Evolutionary conservation across 2,113 vertebrate species (phyloP).

Genomic region (Drymodes brunneopygia): DNA sequence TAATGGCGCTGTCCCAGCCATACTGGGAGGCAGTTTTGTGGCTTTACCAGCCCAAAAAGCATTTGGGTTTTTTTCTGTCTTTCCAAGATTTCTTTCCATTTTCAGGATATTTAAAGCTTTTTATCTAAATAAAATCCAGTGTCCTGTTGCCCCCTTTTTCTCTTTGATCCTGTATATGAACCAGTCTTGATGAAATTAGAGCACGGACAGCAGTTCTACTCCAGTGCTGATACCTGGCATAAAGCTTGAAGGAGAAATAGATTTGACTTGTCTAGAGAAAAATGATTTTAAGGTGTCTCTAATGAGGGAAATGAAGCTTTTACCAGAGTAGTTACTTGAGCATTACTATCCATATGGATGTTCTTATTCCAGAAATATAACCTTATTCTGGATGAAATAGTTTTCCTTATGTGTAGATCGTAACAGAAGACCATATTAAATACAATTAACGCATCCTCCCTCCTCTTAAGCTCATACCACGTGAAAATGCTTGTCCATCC

Average conservation of each 20-base stretch:
- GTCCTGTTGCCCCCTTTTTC: background rate
- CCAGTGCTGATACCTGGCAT: background rate
- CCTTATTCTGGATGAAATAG: background rate
- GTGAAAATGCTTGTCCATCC: background rate
- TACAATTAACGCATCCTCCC: rapidly evolving
- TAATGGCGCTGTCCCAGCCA: rapidly evolving
- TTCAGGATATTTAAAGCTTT: background rate
- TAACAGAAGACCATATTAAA: background rate
- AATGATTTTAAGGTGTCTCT: background rate
- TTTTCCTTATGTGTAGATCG: background rate
- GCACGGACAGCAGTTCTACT: background rate
- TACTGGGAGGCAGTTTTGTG: background rate
- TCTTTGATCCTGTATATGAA: background rate
- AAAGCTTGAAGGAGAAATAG: background rate
- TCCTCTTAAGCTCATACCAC: background rate
- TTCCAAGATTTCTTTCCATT: background rate
- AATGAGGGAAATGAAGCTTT: background rate
- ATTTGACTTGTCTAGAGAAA: background rate
- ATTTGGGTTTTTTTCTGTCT: background rate
- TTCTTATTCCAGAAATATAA: background rate
- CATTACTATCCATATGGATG: background rate
- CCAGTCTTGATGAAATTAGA: background rate
- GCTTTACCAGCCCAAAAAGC: background rate
- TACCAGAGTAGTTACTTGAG: background rate
- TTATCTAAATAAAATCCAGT: background rate